Evolutionary conservation across 2,797 vertebrate genomes (phyloP), one percentile per base, ranked within the genome.

Genomic region (Lepus oiostolus): DNA sequence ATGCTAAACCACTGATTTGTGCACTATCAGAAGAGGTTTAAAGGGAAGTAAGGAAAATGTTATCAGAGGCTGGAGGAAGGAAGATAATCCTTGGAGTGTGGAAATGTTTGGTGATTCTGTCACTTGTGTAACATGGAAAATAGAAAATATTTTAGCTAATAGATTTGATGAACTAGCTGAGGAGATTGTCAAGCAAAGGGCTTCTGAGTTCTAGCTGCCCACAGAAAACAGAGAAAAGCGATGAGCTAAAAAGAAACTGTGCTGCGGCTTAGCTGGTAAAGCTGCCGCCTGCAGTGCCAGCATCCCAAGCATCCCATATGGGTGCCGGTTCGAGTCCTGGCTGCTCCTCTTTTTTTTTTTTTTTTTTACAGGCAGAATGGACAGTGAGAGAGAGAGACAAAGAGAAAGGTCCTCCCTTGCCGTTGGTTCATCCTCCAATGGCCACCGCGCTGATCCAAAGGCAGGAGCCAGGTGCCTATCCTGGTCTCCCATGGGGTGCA

Each of bases 51-150:
- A 77, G 35, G 35, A 89, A 92, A 85, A 91, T 50, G 63, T 62
- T 77, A 76, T 28, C 50, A 54, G 58, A 93, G 91, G 68, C 26
- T 74, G 8, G 30, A 68, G 54, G 5, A 77, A 76, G 52, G 6
- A 21, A 67, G 62, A 6, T 58, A 68, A 65, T 28, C 47, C 24
- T 74, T 19, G 14, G 2, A 42, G 65, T 47, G 11, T 38, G 91
- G 35, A 75, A 80, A 91, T 88, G 24, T 83, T n/a, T 80, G 60
- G 30, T 14, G 10, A 88, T 12, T 85, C n/a, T 82, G 17, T 88
- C 35, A 24, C 12, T 52, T 85, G 10, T 50, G 30, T 17, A 54
- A 84, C 19, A 93, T 0, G 16, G 71, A 50, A 95, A 84, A 85
- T 17, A 89, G n/a, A 24, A 85, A 75, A 50, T 28, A 80, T 58